These are phyloP conservation scores for Pedionomus torquatus DNA, from an alignment of 2,113 vertebrate species.

Conservation along the genomic window DNA sequence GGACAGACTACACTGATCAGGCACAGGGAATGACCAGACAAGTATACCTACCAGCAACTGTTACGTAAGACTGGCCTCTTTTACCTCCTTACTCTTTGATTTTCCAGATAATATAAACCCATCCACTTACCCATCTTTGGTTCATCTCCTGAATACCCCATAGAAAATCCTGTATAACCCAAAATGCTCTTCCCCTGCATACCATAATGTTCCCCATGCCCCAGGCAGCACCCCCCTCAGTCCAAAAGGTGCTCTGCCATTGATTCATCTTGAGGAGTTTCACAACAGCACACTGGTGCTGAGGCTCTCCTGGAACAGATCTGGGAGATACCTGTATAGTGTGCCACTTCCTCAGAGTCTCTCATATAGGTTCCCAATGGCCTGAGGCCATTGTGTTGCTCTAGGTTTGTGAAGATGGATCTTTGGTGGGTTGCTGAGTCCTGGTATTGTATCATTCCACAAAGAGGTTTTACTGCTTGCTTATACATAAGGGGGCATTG, in stretches of 20 bases:
- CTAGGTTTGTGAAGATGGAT: not conserved
- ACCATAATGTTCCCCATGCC: accelerated
- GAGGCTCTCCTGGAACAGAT: not conserved
- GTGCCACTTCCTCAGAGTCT: not conserved
- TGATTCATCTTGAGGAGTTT: not conserved
- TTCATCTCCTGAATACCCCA: not conserved
- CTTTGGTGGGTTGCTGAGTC: not conserved
- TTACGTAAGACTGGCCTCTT: not conserved
- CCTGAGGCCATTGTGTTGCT: not conserved
- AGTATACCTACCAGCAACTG: not conserved
- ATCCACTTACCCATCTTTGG: not conserved
- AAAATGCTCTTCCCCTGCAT: not conserved
- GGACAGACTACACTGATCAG: not conserved
- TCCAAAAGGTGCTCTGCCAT: not conserved
- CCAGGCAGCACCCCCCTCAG: accelerated
- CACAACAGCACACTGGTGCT: not conserved
- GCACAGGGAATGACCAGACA: not conserved
- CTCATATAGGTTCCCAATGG: not conserved
- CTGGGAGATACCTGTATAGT: not conserved
- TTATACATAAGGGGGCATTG: not conserved
- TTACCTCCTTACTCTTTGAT: not conserved
- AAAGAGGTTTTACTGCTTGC: not conserved
- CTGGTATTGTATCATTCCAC: not conserved
- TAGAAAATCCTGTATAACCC: not conserved
- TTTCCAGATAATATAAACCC: not conserved